Base-by-base conservation (phyloP, 1,140 invertebrate species). In the Globodera rostochiensis region DNA sequence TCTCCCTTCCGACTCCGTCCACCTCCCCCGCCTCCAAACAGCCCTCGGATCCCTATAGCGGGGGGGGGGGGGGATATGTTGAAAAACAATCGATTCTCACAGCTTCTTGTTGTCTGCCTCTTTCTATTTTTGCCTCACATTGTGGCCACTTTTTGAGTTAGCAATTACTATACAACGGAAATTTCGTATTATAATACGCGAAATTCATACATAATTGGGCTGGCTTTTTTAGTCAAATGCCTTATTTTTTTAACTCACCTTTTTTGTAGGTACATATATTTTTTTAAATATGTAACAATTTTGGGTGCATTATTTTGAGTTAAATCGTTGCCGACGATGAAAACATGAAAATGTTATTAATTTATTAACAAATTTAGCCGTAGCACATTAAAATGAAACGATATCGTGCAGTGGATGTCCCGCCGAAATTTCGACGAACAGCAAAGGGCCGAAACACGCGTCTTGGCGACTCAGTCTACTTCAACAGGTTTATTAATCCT, bases 401-500 rank as follows among this genome's bases (percentile, higher is more conserved):
- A 49, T 73, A 80, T 57, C 81, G 85, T 46, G 82, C 85, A 25
- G 53, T 87, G n/a, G 85, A 86, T 69, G 85, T 86, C 8, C 84
- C 86, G 19, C 84, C 86, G n/a, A 87, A 86, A 82, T 86, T 86
- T 78, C 83, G 85, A 36, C 85, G 85, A 8, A 66, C 84, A 21
- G 64, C 73, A 4, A 86, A 86, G 76, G 79, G 84, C n/a, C 82
- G 83, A 57, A 73, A 49, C n/a, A 71, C 75, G n/a, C 84, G 84
- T 36, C 50, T 86, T 46, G 86, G 86, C 45, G 86, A 86, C 50
- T 87, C 83, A n/a, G 85, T 87, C 67, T 85, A 87, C 80, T 84
- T 86, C 49, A 87, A 60, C 79, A 86, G 64, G 66, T 84, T 84
- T 47, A 57, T 67, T 19, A 13, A 36, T 36, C 36, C 36, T 36